Conservation (phyloP, 2,888 invertebrate genomes). For the Caenorhabditis macrosperma region DNA sequence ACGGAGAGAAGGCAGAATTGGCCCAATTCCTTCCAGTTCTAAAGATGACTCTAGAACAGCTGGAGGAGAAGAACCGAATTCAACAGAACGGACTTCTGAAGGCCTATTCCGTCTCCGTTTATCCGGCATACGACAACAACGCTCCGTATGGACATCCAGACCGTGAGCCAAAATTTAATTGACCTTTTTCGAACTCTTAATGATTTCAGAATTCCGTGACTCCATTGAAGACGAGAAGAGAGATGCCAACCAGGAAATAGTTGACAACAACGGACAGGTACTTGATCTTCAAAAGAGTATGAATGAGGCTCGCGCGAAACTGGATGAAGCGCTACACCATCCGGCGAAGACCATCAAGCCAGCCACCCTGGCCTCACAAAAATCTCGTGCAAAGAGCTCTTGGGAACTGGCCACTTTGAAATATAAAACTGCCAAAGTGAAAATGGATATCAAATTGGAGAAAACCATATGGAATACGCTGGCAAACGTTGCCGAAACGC, state of each 20-base stretch:
- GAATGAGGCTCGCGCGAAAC: too few species aligned
- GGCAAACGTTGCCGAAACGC: not conserved
- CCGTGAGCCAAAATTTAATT: not conserved
- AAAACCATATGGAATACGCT: not conserved
- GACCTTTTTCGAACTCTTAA: not conserved
- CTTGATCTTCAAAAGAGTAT: too few species aligned
- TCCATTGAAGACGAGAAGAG: not conserved
- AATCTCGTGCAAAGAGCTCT: constrained; percentile 22
- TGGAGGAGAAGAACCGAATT: not conserved
- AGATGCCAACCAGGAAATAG: not conserved
- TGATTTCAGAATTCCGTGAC: not conserved
- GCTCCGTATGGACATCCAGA: not conserved
- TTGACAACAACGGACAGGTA: too few species aligned
- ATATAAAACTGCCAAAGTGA: not conserved
- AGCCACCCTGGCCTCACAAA: constrained; percentile 5
- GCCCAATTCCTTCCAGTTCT: not conserved
- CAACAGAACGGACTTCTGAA: not conserved
- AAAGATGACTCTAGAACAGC: not conserved
- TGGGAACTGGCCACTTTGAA: not conserved
- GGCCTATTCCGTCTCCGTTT: not conserved
- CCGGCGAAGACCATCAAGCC: not conserved
- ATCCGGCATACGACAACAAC: not conserved
- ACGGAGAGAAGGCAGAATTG: constrained; percentile 4
- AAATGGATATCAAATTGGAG: not conserved
- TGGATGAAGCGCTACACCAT: not conserved